Percentiles rank a stretch among this genome's conserved stretches.
Evolutionary conservation across 1,140 invertebrate species (phyloP).

Genomic region (Periplaneta americana): DNA sequence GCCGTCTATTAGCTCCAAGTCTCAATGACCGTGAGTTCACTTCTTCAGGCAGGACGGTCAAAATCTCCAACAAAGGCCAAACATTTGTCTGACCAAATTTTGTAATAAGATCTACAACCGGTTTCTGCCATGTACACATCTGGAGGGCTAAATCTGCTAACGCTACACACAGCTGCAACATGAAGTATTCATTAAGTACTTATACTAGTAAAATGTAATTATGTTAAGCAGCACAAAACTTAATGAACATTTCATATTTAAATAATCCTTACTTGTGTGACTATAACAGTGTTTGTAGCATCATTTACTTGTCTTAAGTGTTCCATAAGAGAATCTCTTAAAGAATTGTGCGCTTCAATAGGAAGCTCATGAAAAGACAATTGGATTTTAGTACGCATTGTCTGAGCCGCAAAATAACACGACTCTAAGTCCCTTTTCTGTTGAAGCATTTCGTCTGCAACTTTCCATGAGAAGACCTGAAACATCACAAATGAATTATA

Average conservation of each 20-base stretch:
- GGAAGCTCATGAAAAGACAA: conserved; percentile 92
- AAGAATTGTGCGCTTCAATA: conserved; percentile 68
- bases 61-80: conserved; percentile 83
- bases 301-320: conserved; percentile 83
- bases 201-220: conserved; percentile 12
- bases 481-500: conserved; percentile 31
- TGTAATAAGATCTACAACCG: conserved; percentile 79
- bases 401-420: conserved; percentile 97
- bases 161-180: conserved; percentile 76
- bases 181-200: conserved; percentile 15
- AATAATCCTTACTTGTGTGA: conserved; percentile 74
- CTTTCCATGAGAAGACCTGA: conserved; percentile 89
- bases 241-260: neutral
- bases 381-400: conserved; percentile 93
- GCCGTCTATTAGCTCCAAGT: conserved; percentile 83
- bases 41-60: conserved; percentile 95
- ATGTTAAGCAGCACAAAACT: neutral
- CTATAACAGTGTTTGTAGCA: conserved; percentile 75
- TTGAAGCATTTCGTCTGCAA: conserved; percentile 88
- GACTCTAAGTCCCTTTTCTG: conserved; percentile 82
- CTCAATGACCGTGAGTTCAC: conserved; percentile 76
- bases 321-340: conserved; percentile 86
- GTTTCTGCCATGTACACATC: conserved; percentile 88
- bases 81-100: conserved; percentile 54
- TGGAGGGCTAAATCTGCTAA: conserved; percentile 91